These are phyloP conservation scores for Pachycephala philippinensis DNA, from an alignment of 2,113 vertebrate genomes.

Conservation along the genomic window DNA sequence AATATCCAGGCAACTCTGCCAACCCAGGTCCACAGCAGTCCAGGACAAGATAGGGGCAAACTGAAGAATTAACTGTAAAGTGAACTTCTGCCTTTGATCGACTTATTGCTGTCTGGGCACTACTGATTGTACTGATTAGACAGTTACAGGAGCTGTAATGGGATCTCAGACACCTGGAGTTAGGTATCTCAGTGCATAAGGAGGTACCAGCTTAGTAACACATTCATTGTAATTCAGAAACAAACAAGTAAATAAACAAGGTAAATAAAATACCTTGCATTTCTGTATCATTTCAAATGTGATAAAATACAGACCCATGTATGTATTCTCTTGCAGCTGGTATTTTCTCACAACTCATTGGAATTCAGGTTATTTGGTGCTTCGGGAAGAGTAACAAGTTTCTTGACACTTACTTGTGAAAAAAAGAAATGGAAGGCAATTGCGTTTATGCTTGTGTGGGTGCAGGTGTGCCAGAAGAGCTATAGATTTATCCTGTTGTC, in stretches of 20 bases:
- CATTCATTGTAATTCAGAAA: background rate
- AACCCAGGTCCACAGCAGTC: background rate
- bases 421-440: background rate
- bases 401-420: background rate
- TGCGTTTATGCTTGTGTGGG: background rate
- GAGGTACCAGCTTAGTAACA: background rate
- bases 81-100: background rate
- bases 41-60: background rate
- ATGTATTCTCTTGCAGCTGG: background rate
- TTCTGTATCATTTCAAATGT: background rate
- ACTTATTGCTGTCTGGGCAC: background rate
- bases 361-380: background rate
- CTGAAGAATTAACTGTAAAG: background rate
- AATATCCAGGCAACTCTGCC: background rate
- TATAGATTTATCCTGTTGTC: background rate
- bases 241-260: background rate
- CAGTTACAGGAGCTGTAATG: background rate
- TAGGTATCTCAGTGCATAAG: background rate
- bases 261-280: background rate
- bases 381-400: background rate
- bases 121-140: background rate
- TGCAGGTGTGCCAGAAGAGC: background rate
- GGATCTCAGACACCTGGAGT: background rate
- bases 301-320: background rate
- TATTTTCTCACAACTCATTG: background rate